Evolutionary conservation across 2,888 invertebrate genomes (phyloP), one percentile per base, ranked within the genome.

Genomic region (Meghimatium bilineatum): DNA sequence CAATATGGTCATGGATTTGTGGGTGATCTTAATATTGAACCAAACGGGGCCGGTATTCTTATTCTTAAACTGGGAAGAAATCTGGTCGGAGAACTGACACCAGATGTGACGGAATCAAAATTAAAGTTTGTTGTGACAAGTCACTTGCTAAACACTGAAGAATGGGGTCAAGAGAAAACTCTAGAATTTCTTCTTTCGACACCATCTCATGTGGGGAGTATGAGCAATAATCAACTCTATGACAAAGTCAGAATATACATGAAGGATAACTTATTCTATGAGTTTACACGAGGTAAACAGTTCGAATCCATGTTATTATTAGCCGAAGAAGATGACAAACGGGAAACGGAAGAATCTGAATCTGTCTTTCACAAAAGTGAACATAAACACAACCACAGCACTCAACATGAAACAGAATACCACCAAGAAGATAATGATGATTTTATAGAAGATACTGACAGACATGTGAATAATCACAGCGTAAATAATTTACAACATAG

Each of bases 1-100:
- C 32, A n/a, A 23, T 82, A 82, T 36, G 82, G 82, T n/a, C 32
- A 82, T 56, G 76, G 76, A 2, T 38, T 82, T 36, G 82, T 76
- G 34, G 82, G 82, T 17, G 60, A 82, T 82, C 67, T 76, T 8
- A 66, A 32, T 8, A 74, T 82, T 52, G 76, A 82, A 32, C 38
- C 75, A 2, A 82, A 75, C 23, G n/a, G 67, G 20, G 67, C 76
- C 5, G 74, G 74, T 0, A 34, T 82, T 75, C 29, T 82, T 10
- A 67, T 60, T 52, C n/a, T 82, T 10, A 82, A 67, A 17, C 52
- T 82, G 14, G 82, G 82, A 14, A 32, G 38, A 49, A 82, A 82
- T 34, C 32, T 82, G 2, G 26, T 20, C 23, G 82, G 82, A 10
- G 76, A 82, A 23, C 36, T 82, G 0, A 75, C 66, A 12, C 82